These are phyloP conservation scores for Chlorops oryzae DNA, from an alignment of 1,140 invertebrate species.

Conservation along the genomic window DNA sequence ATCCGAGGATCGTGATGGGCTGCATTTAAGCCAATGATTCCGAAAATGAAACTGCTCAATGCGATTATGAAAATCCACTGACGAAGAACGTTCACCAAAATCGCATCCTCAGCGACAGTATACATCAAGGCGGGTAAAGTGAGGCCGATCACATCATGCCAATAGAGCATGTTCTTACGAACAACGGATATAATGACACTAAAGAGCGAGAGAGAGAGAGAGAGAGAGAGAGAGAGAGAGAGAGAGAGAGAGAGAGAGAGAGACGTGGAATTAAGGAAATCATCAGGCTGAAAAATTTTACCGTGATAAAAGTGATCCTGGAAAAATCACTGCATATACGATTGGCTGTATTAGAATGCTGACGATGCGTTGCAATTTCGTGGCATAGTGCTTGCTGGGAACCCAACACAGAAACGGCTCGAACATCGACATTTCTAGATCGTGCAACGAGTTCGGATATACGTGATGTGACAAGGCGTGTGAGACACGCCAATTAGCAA, in stretches of 20 bases:
- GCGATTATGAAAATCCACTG: conserved; percentile 58
- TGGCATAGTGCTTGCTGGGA: conserved; percentile 52
- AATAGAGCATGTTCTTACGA: conserved; percentile 39
- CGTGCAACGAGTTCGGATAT: conserved; percentile 71
- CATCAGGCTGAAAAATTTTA: conserved; percentile 28
- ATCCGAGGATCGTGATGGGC: conserved; percentile 78
- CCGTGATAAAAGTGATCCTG: conserved; percentile 48
- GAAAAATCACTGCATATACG: conserved; percentile 49
- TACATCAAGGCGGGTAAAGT: conserved; percentile 53
- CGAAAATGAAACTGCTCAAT: conserved; percentile 58
- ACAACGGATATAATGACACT: conserved; percentile 24
- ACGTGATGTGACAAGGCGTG: conserved; percentile 75
- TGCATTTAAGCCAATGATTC: conserved; percentile 63
- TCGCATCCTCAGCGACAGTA: conserved; percentile 32
- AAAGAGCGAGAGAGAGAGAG: too few relatives aligned
- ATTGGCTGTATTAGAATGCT: conserved; percentile 52
- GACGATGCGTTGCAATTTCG: conserved; percentile 44
- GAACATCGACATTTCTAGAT: conserved; percentile 64
- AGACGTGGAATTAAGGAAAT: too few relatives aligned
- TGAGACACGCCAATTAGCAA: conserved; percentile 67
- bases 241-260: too few relatives aligned
- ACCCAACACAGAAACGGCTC: conserved; percentile 69
- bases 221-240: too few relatives aligned
- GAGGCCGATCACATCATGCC: conserved; percentile 50
- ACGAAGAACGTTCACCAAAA: conserved; percentile 38